These are phyloP conservation scores for Zaprionus camerounensis DNA, from an alignment of 1,140 invertebrate genomes.

Conservation along the genomic window DNA sequence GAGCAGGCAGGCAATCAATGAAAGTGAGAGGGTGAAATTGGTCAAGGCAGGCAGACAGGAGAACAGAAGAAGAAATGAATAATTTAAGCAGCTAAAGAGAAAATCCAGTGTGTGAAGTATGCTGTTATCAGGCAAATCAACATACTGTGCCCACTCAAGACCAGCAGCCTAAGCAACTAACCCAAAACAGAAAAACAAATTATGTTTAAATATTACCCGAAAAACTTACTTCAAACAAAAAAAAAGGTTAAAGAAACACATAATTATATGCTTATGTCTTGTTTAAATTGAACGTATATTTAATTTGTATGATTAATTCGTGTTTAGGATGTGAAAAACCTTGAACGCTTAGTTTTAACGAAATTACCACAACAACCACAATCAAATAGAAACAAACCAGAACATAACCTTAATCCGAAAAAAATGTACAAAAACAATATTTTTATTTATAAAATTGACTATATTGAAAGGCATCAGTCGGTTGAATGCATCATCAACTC, in stretches of 20 bases:
- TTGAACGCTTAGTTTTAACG: conserved; percentile 79
- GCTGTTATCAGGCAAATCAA: conserved; percentile 40
- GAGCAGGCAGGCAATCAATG: conserved; percentile 72
- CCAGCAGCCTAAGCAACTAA: conserved; percentile 50
- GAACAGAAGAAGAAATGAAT: conserved; percentile 46
- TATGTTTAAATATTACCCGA: conserved; percentile 34
- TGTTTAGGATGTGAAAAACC: conserved; percentile 77
- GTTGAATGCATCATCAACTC: conserved; percentile 13
- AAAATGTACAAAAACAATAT: conserved; percentile 70
- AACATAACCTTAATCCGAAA: conserved; percentile 37
- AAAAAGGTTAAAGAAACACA: conserved; percentile 16
- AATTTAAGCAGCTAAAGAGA: conserved; percentile 39
- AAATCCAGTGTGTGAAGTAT: conserved; percentile 23
- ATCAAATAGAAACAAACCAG: conserved; percentile 32
- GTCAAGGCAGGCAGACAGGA: conserved; percentile 63
- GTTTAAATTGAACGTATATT: conserved; percentile 54
- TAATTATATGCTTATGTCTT: conserved; percentile 67
- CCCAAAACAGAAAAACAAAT: conserved; percentile 36
- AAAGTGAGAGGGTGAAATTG: conserved; percentile 49
- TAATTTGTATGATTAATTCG: conserved; percentile 68
- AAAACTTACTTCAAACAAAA: conserved; percentile 42
- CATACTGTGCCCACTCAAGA: conserved; percentile 30
- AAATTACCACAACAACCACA: conserved; percentile 57
- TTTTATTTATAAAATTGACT: conserved; percentile 61
- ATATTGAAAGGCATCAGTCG: conserved; percentile 32